Percentiles rank a stretch among this genome's conserved stretches.
Conservation (phyloP, 2,113 vertebrate genomes). For the Neodon shergylaensis region DNA sequence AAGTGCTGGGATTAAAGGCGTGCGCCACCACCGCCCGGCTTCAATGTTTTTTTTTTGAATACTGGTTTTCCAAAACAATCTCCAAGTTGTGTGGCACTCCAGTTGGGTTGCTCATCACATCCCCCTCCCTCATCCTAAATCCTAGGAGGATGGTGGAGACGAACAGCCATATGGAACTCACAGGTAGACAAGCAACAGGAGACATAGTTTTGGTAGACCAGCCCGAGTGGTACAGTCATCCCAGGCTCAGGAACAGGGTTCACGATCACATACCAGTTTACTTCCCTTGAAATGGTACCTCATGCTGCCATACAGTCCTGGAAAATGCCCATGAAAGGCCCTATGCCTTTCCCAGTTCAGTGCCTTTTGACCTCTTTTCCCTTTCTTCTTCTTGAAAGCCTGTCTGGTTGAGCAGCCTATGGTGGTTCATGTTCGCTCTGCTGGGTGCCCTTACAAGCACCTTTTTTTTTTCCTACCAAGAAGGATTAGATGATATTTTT, state of each 20-base stretch:
- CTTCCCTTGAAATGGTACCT: background rate
- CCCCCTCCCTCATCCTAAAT: background rate
- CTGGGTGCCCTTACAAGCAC: background rate
- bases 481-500: background rate
- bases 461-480: background rate
- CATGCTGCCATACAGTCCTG: background rate
- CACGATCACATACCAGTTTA: background rate
- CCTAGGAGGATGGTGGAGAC: background rate
- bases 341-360: background rate
- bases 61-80: background rate
- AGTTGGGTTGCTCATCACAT: background rate
- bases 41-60: background rate
- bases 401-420: background rate
- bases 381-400: background rate
- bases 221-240: background rate
- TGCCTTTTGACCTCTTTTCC: background rate
- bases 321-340: background rate
- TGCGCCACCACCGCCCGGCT: no score
- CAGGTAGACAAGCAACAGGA: background rate
- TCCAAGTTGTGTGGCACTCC: background rate
- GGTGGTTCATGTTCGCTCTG: background rate
- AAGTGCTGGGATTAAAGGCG: no score
- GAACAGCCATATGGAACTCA: background rate
- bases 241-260: background rate
- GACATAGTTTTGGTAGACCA: rapidly evolving